These are phyloP conservation scores for Allygus modestus DNA, from an alignment of 2,888 invertebrate species.

Conservation along the genomic window DNA sequence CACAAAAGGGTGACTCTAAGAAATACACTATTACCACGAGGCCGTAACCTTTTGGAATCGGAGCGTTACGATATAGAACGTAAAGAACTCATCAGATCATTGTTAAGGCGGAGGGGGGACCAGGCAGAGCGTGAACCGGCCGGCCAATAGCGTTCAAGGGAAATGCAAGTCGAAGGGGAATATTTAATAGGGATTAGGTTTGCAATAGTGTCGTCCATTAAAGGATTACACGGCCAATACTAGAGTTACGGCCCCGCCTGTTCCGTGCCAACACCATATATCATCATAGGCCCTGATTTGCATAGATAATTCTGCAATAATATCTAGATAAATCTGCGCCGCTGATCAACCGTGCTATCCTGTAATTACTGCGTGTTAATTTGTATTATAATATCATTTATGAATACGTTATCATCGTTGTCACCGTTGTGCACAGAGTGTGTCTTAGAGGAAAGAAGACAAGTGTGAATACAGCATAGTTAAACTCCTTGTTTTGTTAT, in stretches of 20 bases:
- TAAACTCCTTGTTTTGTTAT: too few species aligned
- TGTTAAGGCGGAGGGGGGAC: constrained; percentile 5
- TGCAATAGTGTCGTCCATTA: constrained; percentile 57
- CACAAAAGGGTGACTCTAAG: too few species aligned
- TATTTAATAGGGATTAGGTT: constrained; percentile 58
- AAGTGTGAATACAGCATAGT: too few species aligned
- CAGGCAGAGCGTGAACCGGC: background rate
- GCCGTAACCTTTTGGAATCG: background rate
- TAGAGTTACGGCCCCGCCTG: constrained; percentile 21
- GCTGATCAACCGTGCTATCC: constrained; percentile 27
- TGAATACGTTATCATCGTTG: background rate
- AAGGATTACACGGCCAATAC: constrained; percentile 56
- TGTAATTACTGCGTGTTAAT: constrained; percentile 17
- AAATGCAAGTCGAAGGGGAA: constrained; percentile 36
- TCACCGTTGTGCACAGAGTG: background rate
- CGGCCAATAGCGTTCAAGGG: constrained; percentile 14
- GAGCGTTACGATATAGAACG: background rate
- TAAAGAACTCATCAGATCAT: constrained; percentile 21
- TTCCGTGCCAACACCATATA: constrained; percentile 45
- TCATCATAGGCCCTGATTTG: constrained; percentile 55
- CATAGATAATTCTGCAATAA: constrained; percentile 58
- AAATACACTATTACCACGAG: too few species aligned
- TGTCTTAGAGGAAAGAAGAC: too few species aligned
- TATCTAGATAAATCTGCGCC: constrained; percentile 35
- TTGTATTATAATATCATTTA: constrained; percentile 39